Evolutionary conservation across 2,113 vertebrate genomes (phyloP).

Genomic region (Sapajus apella): DNA sequence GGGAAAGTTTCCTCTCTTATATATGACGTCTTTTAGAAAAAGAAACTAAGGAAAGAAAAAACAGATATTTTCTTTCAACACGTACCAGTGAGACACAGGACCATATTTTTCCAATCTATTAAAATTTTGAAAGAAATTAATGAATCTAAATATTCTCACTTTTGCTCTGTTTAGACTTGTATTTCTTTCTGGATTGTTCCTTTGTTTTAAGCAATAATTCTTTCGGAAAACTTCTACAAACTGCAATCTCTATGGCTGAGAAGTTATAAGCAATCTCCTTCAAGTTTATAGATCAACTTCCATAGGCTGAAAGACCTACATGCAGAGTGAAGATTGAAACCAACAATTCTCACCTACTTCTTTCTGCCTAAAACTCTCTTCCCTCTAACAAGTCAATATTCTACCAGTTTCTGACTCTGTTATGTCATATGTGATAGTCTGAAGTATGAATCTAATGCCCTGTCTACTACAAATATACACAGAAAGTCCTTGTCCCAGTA

Average conservation of each 20-base stretch:
- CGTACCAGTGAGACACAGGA: not conserved
- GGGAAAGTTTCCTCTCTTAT: not conserved
- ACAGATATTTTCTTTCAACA: not conserved
- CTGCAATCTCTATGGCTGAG: not conserved
- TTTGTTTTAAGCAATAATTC: not conserved
- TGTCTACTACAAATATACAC: not conserved
- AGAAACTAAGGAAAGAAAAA: not conserved
- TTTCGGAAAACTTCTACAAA: conserved; percentile 1
- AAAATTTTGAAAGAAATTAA: conserved; percentile 19
- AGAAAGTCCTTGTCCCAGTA: not conserved
- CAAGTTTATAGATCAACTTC: not conserved
- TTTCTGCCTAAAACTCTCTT: not conserved
- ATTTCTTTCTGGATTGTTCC: not conserved
- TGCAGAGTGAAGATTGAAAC: not conserved
- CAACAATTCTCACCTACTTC: not conserved
- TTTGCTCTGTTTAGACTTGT: not conserved
- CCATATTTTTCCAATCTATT: not conserved
- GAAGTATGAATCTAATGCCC: not conserved
- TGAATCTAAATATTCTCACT: not conserved
- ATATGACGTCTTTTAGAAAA: not conserved
- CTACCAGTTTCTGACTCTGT: not conserved
- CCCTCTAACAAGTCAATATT: not conserved
- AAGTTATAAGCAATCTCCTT: not conserved
- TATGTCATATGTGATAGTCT: not conserved
- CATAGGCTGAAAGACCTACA: not conserved